Evolutionary conservation across 2,888 invertebrate species (phyloP).

Genomic region (Heliconius erato): DNA sequence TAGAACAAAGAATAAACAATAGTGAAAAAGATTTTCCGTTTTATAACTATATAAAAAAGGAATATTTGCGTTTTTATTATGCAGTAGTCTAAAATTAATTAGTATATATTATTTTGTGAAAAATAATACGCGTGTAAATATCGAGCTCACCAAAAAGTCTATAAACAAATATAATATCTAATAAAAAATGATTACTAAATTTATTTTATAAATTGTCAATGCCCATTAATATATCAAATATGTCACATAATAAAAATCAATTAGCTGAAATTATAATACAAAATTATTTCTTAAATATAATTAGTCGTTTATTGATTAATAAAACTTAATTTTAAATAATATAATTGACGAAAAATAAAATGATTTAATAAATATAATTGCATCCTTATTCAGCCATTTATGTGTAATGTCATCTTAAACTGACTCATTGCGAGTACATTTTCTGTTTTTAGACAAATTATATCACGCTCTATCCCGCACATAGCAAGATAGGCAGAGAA

Average conservation of each 20-base stretch:
- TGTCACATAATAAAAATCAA: not conserved
- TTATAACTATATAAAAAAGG: not conserved
- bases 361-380: not conserved
- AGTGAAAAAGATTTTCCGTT: not conserved
- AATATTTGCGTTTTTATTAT: not conserved
- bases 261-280: conserved; percentile 7
- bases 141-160: not conserved
- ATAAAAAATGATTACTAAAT: not conserved
- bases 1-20: not conserved
- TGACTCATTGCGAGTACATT: not conserved
- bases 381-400: not conserved
- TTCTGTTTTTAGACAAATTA: not conserved
- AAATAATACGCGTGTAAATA: conserved; percentile 1
- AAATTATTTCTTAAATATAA: not conserved
- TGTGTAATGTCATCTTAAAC: not conserved
- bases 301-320: not conserved
- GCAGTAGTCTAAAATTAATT: not conserved
- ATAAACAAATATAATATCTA: not conserved
- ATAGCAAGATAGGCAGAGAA: too few relatives aligned
- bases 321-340: not conserved
- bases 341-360: not conserved
- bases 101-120: not conserved
- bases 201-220: not conserved
- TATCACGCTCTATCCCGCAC: too few relatives aligned
- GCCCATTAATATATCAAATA: conserved; percentile 3